Evolutionary conservation across 2,113 vertebrate genomes (phyloP), one percentile per base, ranked within the genome.

Genomic region (Gobius niger): DNA sequence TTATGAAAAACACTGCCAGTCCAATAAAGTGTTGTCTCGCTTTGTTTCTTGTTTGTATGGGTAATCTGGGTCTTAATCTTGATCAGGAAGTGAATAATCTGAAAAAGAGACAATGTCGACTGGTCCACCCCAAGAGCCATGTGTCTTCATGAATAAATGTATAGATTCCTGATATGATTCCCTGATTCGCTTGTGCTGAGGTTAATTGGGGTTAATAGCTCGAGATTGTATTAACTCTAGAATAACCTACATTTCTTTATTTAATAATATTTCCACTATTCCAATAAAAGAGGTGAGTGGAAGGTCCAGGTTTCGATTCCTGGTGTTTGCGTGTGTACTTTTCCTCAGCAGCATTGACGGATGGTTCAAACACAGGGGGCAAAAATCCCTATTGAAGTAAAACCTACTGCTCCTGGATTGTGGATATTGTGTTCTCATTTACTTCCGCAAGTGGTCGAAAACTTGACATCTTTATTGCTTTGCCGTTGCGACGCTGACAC

Each of bases 401-500:
- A 24, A 24, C 24, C 24, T 34, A 34, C 24, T 34, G 24, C 24
- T 34, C 24, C 24, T 34, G 24, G 3, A 4, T 34, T 18, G 18
- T 52, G 7, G 50, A 18, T 19, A 18, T 52, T 10, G 51, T 18
- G 8, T 18, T 51, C 15, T 6, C 10, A 19, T 53, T 19, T 53
- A 19, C 5, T 24, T 18, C 18, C 11, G 18, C 53, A 34, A 7
- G 12, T 18, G 6, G n/a, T 0, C 12, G 54, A 57, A 57, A 24
- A 9, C 18, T 11, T 9, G 11, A 54, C 52, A 6, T 60, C 34
- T 60, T 42, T n/a, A n/a, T 9, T 16, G n/a, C 24, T 57, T 42
- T 44, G 54, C 54, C 65, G 66, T 67, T 67, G 59, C 16, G 16
- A 6, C 2, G 54, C 62, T 59, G 46, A 60, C 44, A 77, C 53